Percentiles rank a stretch among this genome's conserved stretches.
Conservation (phyloP, 2,888 invertebrate species). For the Pollenia labialis region DNA sequence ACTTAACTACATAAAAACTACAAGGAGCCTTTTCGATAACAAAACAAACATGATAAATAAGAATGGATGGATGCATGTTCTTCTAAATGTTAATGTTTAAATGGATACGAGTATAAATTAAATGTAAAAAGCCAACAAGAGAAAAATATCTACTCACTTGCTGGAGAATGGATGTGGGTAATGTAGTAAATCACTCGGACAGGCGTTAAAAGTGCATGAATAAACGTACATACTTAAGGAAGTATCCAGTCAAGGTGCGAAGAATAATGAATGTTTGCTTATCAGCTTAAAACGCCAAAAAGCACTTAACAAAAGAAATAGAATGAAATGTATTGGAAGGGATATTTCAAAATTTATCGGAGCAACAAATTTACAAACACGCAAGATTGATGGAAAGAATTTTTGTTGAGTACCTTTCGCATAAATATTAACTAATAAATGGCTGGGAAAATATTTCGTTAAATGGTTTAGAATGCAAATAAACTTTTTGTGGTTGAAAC, state of each 20-base stretch:
- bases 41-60: conserved; percentile 50
- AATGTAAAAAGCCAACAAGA: conserved; percentile 27
- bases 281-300: conserved; percentile 25
- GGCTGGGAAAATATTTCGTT: too few species aligned
- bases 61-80: conserved; percentile 39
- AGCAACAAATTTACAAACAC: background rate
- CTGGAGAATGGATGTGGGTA: background rate
- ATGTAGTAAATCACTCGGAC: conserved; percentile 65
- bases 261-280: conserved; percentile 30
- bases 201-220: conserved; percentile 54
- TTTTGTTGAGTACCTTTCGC: background rate
- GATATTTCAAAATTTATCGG: conserved; percentile 33
- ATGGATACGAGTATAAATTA: conserved; percentile 49
- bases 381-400: background rate
- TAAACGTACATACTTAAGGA: conserved; percentile 70
- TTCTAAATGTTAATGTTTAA: conserved; percentile 23
- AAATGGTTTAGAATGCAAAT: too few species aligned
- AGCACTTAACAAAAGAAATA: conserved; percentile 24
- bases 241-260: conserved; percentile 61
- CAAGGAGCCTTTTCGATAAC: background rate
- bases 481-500: too few species aligned
- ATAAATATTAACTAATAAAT: background rate
- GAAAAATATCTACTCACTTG: background rate
- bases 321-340: conserved; percentile 15
- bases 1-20: background rate